phyloP scores from a whole-genome alignment of 2,113 vertebrate species.

The Dasyurus viverrinus region DNA sequence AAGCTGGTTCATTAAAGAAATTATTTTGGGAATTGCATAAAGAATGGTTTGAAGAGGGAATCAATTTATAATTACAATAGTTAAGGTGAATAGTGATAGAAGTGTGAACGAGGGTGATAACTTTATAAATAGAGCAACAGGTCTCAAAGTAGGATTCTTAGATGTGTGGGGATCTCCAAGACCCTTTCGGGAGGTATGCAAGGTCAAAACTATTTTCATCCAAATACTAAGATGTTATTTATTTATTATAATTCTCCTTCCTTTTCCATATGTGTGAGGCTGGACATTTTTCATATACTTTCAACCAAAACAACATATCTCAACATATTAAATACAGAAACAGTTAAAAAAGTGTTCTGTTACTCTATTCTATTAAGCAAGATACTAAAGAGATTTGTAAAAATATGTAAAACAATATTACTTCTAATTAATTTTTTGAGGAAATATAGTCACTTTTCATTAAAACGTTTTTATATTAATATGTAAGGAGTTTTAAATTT shows the following conservation, averaged over 20 bases:
- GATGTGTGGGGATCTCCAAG: background rate
- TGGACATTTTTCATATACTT: background rate
- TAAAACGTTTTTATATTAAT: background rate
- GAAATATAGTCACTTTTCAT: background rate
- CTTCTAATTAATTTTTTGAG: background rate
- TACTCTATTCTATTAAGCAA: background rate
- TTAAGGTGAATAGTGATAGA: background rate
- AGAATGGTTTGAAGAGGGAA: background rate
- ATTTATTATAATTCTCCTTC: background rate
- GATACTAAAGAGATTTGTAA: background rate
- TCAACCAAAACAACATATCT: background rate
- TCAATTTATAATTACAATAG: background rate
- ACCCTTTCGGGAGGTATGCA: background rate
- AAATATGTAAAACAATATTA: background rate
- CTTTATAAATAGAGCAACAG: background rate
- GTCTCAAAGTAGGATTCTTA: background rate
- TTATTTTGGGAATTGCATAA: background rate
- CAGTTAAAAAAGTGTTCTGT: background rate
- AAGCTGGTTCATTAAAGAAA: background rate
- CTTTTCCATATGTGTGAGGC: background rate
- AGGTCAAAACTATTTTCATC: background rate
- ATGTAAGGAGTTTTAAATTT: background rate
- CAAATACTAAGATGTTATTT: background rate
- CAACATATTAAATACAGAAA: background rate
- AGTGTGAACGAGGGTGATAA: background rate